Conservation (phyloP, 2,888 invertebrate genomes). For the Operophtera brumata region DNA sequence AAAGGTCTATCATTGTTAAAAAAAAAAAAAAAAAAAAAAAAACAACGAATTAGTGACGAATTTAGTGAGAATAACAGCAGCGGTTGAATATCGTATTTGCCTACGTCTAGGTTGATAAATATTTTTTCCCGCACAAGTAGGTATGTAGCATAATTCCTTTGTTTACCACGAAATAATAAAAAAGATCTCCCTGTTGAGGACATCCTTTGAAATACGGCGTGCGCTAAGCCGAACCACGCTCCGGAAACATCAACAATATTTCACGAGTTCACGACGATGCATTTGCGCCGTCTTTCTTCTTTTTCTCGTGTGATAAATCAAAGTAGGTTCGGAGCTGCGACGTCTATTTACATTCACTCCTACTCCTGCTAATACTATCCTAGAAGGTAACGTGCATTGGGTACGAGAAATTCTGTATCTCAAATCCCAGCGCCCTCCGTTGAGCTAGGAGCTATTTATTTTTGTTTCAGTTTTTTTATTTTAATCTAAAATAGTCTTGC, state of each 20-base stretch:
- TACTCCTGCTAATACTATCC: neutral
- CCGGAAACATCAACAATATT: conserved; percentile 18
- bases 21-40: too few species aligned
- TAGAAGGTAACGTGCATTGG: too few species aligned
- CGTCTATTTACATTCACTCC: conserved; percentile 10
- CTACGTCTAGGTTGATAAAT: neutral
- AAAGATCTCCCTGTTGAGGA: conserved; percentile 6
- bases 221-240: conserved; percentile 5
- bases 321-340: neutral
- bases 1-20: too few species aligned
- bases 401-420: too few species aligned
- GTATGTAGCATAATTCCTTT: neutral
- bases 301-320: conserved; percentile 12
- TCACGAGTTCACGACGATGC: conserved; percentile 12
- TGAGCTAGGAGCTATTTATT: too few species aligned
- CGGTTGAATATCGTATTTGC: neutral
- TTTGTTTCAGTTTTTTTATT: too few species aligned
- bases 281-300: conserved; percentile 12
- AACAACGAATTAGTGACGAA: too few species aligned
- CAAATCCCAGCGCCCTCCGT: too few species aligned
- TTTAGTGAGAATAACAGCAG: too few species aligned
- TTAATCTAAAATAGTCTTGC: too few species aligned
- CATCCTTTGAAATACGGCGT: conserved; percentile 6
- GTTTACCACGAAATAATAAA: neutral
- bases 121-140: neutral